These are phyloP conservation scores for Catharus fuscescens DNA, from an alignment of 2,113 vertebrate species.

Conservation along the genomic window DNA sequence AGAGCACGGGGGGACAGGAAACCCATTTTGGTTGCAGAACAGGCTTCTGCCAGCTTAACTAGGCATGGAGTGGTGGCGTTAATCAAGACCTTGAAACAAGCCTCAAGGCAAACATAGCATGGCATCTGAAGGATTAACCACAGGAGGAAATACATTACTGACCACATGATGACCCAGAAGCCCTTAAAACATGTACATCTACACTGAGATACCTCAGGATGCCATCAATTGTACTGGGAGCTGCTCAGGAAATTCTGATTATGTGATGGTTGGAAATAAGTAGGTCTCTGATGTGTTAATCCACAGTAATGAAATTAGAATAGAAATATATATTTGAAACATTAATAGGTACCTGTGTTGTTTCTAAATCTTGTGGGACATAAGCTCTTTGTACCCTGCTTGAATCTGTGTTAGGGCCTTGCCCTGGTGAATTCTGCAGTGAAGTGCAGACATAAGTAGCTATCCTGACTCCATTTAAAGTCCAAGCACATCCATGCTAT, in stretches of 20 bases:
- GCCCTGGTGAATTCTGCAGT: background rate
- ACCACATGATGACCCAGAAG: background rate
- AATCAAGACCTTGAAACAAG: conserved; percentile 55
- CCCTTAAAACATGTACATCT: background rate
- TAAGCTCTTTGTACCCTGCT: background rate
- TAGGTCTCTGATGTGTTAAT: background rate
- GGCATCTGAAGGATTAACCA: background rate
- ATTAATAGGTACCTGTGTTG: background rate
- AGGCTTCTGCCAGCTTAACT: conserved; percentile 65
- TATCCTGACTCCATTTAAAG: background rate
- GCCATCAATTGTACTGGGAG: background rate
- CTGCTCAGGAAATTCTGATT: background rate
- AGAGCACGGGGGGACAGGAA: conserved; percentile 49
- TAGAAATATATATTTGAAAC: background rate
- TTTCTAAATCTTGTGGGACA: background rate
- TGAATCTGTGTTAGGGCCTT: background rate
- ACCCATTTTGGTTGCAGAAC: conserved; percentile 42
- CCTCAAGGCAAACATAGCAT: conserved; percentile 24
- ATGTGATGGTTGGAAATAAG: background rate
- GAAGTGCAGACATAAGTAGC: accelerated
- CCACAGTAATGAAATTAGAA: background rate
- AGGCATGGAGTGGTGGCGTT: conserved; percentile 54
- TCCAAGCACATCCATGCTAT: background rate
- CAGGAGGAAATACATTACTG: background rate
- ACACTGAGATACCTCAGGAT: background rate